Evolutionary conservation across 1,140 invertebrate species (phyloP), one percentile per base, ranked within the genome.

Genomic region (Drosophila varians): DNA sequence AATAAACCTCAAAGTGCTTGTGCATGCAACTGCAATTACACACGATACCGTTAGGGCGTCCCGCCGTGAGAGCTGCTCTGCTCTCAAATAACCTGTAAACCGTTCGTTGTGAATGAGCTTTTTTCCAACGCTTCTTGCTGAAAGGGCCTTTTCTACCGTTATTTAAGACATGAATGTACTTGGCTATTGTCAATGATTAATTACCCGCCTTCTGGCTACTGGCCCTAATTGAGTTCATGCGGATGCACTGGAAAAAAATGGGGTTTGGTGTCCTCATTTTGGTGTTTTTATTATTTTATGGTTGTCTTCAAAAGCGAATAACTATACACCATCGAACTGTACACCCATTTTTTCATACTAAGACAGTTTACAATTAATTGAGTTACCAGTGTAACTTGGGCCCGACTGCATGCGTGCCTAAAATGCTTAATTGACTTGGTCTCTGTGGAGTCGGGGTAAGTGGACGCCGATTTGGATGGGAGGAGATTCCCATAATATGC

Each of bases 401-500:
- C 28, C 23, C 8, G 56, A 21, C 14, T 72, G 79, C 79, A 78
- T 84, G 76, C 80, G 80, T 84, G 80, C 76, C 74, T 73, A 86
- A 80, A 84, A 79, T 84, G 76, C 57, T 73, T 76, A 86, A 84
- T 84, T 84, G 80, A 86, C 72, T 84, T 54, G 64, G 71, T 58
- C 66, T 60, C 46, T 25, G n/a, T n/a, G 28, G 14, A 49, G 46
- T 14, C 31, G 46, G 28, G 19, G 34, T n/a, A 56, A 49, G 47
- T 25, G 53, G 47, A 28, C 52, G 25, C 28, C 54, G 23, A 55
- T 46, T 40, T 40, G 42, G 25, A 34, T 56, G 47, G 53, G 31
- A 51, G 34, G 3, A 21, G 36, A 45, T 54, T 55, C 68, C 69
- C 69, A 72, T 72, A 72, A 72, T 51, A 28, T 73, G 68, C 47